A percentile compares a stretch with the other conserved stretches of the same genome.
These are phyloP conservation scores for Griposia aprilina DNA, from an alignment of 2,888 invertebrate species.

Conservation along the genomic window DNA sequence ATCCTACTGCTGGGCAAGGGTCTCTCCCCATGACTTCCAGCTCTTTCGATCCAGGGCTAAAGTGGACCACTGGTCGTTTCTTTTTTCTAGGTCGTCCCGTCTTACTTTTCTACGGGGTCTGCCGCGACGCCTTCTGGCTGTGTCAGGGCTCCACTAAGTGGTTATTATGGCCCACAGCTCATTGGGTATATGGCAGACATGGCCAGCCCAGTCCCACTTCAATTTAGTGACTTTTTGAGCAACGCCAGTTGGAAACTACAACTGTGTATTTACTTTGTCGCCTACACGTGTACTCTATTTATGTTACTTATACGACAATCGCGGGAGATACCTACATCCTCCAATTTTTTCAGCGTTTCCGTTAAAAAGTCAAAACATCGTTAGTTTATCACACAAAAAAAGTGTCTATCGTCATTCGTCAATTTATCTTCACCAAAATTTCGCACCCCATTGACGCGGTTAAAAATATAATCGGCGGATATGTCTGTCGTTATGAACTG, in stretches of 20 bases:
- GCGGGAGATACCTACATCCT: background rate
- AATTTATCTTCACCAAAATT: constrained; percentile 78
- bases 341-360: constrained; percentile 18
- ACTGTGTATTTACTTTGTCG: background rate
- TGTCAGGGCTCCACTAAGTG: no score
- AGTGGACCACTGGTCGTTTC: no score
- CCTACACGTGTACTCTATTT: constrained; percentile 10
- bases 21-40: no score
- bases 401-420: constrained; percentile 55
- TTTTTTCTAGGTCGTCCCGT: no score
- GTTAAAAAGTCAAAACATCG: constrained; percentile 50
- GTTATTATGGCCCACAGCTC: no score
- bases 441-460: constrained; percentile 75
- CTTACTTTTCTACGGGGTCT: no score
- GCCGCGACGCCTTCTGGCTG: no score
- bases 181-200: no score
- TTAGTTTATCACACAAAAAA: constrained; percentile 63
- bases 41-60: no score
- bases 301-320: background rate
- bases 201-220: no score
- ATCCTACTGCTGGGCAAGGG: no score
- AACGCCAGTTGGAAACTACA: background rate
- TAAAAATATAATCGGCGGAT: constrained; percentile 73
- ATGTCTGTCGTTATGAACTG: constrained; percentile 68
- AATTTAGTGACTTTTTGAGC: no score